Evolutionary conservation across 2,797 vertebrate species (phyloP).

Genomic region (Selene dorsalis): DNA sequence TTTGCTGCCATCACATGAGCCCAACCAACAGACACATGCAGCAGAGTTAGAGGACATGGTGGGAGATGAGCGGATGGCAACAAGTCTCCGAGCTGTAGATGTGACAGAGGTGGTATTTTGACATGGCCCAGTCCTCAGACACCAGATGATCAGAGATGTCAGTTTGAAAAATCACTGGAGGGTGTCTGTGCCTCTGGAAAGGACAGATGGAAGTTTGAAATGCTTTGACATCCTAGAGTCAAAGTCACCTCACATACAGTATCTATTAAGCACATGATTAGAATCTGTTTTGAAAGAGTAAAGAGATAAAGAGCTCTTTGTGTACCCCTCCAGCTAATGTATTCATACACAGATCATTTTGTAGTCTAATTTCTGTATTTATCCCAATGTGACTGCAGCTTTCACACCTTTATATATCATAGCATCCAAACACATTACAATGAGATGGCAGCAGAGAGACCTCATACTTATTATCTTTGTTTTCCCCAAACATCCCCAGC

Average conservation of each 20-base stretch:
- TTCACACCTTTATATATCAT: background rate
- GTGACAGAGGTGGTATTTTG: conserved; percentile 25
- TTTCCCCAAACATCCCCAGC: background rate
- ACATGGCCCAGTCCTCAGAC: background rate
- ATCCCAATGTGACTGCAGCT: background rate
- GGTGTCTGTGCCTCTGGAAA: conserved; percentile 8
- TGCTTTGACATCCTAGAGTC: conserved; percentile 21
- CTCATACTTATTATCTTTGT: background rate
- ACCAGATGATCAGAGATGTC: background rate
- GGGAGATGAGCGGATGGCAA: conserved; percentile 13
- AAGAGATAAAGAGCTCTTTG: background rate
- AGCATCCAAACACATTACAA: background rate
- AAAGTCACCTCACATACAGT: conserved; percentile 28
- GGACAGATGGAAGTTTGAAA: conserved; percentile 20
- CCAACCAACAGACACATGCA: background rate
- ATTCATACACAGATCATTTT: background rate
- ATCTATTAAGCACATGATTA: conserved; percentile 9
- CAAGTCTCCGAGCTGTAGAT: conserved; percentile 14
- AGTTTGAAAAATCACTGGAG: background rate
- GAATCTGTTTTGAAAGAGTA: conserved; percentile 1
- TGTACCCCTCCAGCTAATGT: background rate
- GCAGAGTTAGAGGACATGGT: background rate
- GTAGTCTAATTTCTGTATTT: background rate
- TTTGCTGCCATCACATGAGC: background rate
- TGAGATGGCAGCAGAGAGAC: background rate